Evolutionary conservation across 2,797 vertebrate genomes (phyloP), one percentile per base, ranked within the genome.

Genomic region (Cyprinodon diabolis): DNA sequence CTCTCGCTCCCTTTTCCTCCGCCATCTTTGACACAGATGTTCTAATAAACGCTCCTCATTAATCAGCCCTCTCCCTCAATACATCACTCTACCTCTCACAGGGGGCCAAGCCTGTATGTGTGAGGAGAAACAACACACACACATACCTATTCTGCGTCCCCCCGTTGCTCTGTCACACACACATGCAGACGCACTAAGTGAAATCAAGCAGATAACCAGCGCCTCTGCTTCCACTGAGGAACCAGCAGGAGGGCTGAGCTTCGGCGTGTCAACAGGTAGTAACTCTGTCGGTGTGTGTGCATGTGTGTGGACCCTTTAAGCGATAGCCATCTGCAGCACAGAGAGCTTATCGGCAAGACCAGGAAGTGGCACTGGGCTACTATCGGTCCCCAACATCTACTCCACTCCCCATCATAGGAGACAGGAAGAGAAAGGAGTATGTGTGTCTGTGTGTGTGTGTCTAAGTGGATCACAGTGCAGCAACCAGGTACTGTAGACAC

Each of bases 11-110:
- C 84, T 80, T 75, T 78, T 79, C 83, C 89, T 87, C 87, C 90
- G 84, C 93, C 91, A 93, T 94, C 90, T 93, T 92, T 95, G 93
- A 95, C 94, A 94, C 94, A 95, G 94, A 95, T 95, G 95, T 95
- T 95, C 87, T 90, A 92, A 94, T 95, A 94, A 95, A 94, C 92
- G 91, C 86, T 89, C 89, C 94, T 94, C 94, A 94, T 95, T 95
- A 95, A 95, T 96, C 95, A 95, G 91, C 89, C 89, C 86, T 93
- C 92, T 94, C 93, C 90, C 91, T 90, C 92, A 91, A 93, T 93
- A 93, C 92, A 93, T 94, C 94, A 93, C 90, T 83, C 83, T 82
- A 81, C 85, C 87, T 92, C 90, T 90, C 87, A 85, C 90, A 86
- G 89, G 93, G 91, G 91, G 90, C 88, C 88, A 78, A 21, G 78